phyloP scores from a whole-genome alignment of 1,140 invertebrate species.

The Trypoxylus dichotomus region DNA sequence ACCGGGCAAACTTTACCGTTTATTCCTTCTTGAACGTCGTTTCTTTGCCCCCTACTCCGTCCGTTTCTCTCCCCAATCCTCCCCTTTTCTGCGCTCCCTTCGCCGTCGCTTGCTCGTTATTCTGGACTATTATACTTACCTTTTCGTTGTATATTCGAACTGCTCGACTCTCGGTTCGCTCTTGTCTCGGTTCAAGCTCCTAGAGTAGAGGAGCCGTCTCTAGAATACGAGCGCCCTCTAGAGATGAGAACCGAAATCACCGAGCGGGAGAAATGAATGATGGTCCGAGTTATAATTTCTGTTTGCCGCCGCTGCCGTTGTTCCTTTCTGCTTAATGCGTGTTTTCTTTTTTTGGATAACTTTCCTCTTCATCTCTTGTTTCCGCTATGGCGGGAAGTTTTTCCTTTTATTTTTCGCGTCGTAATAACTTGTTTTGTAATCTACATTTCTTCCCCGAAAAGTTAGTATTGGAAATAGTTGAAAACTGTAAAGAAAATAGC shows the following conservation, averaged over 20 bases:
- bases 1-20: slow-evolving; percentile 33
- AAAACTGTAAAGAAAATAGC: no score
- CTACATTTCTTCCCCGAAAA: neutral
- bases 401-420: slow-evolving; percentile 1
- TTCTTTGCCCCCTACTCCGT: neutral
- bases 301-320: slow-evolving; percentile 9
- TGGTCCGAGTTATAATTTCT: slow-evolving; percentile 34
- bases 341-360: slow-evolving; percentile 35
- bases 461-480: no score
- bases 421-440: slow-evolving; percentile 31
- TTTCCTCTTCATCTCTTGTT: slow-evolving; percentile 29
- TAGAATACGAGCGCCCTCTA: neutral
- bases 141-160: neutral
- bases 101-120: neutral
- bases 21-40: slow-evolving; percentile 12
- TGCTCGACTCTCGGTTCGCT: no score
- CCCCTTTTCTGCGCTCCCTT: neutral
- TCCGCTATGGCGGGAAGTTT: neutral
- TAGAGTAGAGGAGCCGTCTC: neutral
- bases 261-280: slow-evolving; percentile 14
- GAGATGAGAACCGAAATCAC: neutral
- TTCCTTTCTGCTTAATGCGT: slow-evolving; percentile 32
- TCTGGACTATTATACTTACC: neutral
- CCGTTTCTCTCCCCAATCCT: neutral
- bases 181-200: no score